phyloP scores from a whole-genome alignment of 2,113 vertebrate species.

The Bufo gargarizans region DNA sequence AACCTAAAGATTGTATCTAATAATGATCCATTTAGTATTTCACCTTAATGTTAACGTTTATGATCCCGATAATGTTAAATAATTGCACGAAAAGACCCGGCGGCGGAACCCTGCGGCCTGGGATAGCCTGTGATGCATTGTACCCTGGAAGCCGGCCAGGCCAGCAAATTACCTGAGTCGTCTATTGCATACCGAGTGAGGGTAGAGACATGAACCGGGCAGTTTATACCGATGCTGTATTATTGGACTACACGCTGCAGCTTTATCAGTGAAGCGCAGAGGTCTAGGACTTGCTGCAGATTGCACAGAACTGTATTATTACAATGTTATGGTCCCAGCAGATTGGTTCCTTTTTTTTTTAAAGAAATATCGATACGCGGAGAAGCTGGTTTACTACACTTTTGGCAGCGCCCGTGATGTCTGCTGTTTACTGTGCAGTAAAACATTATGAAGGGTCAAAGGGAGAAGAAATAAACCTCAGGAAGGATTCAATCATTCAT shows the following conservation, averaged over 20 bases:
- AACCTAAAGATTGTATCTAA: constrained; percentile 30
- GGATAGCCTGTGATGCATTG: constrained; percentile 1
- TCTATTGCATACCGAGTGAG: not conserved
- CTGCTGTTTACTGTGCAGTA: constrained; percentile 22
- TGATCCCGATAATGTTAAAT: constrained; percentile 28
- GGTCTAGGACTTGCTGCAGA: not conserved
- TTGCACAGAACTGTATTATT: not conserved
- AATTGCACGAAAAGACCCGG: not conserved
- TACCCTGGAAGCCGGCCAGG: not conserved
- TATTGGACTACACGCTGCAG: not conserved
- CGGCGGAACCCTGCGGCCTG: constrained; percentile 2
- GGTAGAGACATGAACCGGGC: not conserved
- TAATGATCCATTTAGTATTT: constrained; percentile 45
- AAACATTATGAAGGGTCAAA: constrained; percentile 42
- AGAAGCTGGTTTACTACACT: constrained; percentile 11
- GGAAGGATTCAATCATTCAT: not conserved
- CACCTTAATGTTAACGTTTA: constrained; percentile 44
- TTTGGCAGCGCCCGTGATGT: not conserved
- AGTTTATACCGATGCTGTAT: not conserved
- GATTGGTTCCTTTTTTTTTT: constrained; percentile 2
- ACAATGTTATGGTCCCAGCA: not conserved
- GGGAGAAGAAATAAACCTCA: not conserved
- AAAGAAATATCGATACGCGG: constrained; percentile 29
- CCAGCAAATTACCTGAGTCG: not conserved
- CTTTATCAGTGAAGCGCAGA: not conserved